Percentiles rank a stretch among this genome's conserved stretches.
phyloP scores from a whole-genome alignment of 2,888 invertebrate genomes.

The Pseudanteris insignis region DNA sequence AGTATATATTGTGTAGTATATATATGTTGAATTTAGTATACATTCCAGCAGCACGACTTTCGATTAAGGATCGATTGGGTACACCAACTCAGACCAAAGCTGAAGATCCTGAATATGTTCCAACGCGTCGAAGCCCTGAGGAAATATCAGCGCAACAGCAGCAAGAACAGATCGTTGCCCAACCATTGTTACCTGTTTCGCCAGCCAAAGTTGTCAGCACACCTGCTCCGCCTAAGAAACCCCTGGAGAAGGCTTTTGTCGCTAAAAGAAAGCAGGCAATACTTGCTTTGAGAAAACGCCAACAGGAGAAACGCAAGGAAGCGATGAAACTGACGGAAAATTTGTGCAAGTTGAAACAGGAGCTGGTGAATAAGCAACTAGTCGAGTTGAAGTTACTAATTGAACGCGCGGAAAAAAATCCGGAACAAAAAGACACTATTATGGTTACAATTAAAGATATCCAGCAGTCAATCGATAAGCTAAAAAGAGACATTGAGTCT shows the following conservation, averaged over 20 bases:
- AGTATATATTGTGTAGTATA: not conserved
- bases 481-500: conserved; percentile 74
- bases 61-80: conserved; percentile 63
- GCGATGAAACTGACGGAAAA: conserved; percentile 81
- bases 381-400: conserved; percentile 86
- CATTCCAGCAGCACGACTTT: conserved; percentile 57
- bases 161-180: conserved; percentile 45
- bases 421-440: conserved; percentile 79
- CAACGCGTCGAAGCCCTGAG: conserved; percentile 58
- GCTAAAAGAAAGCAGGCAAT: conserved; percentile 71
- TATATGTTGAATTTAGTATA: conserved; percentile 15
- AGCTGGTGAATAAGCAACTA: conserved; percentile 87
- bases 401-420: conserved; percentile 81
- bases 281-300: conserved; percentile 75
- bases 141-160: conserved; percentile 47
- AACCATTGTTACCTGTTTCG: conserved; percentile 60
- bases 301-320: conserved; percentile 79
- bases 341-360: conserved; percentile 84
- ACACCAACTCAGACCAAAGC: conserved; percentile 55
- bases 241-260: conserved; percentile 64
- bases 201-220: conserved; percentile 57
- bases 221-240: conserved; percentile 47
- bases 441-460: conserved; percentile 84
- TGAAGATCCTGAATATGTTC: conserved; percentile 63
- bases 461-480: conserved; percentile 83